Conservation (phyloP, 2,797 vertebrate species). For the Xenentodon cancila region DNA sequence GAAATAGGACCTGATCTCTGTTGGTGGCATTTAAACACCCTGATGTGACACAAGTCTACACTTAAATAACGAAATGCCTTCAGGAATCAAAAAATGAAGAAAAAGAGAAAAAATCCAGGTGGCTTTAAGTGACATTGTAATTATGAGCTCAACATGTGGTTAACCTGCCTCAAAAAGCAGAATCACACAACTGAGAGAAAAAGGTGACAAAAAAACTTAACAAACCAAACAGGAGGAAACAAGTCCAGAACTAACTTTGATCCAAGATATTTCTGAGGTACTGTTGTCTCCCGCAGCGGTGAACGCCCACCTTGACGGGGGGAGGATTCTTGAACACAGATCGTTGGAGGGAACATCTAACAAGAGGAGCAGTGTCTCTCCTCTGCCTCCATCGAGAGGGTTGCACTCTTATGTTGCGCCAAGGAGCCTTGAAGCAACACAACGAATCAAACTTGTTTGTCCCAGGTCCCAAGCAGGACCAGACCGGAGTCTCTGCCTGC, state of each 20-base stretch:
- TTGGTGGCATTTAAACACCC: slow-evolving; percentile 41
- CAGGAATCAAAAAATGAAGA: slow-evolving; percentile 9
- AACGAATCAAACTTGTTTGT: too few relatives aligned
- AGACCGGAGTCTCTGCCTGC: too few relatives aligned
- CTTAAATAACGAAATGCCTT: slow-evolving; percentile 45
- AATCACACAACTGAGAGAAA: slow-evolving; percentile 4
- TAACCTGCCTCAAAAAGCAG: neutral
- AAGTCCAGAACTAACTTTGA: neutral
- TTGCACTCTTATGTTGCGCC: too few relatives aligned
- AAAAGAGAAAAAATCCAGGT: slow-evolving; percentile 6
- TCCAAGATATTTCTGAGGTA: too few relatives aligned
- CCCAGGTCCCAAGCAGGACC: too few relatives aligned
- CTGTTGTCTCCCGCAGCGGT: too few relatives aligned
- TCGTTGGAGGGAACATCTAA: too few relatives aligned
- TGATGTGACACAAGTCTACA: slow-evolving; percentile 47
- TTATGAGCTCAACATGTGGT: slow-evolving; percentile 31
- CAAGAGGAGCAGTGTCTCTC: too few relatives aligned
- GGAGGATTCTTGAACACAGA: too few relatives aligned
- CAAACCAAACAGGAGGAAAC: neutral
- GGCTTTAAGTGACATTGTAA: slow-evolving; percentile 30
- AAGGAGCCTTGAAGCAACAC: too few relatives aligned
- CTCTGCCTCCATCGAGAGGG: too few relatives aligned
- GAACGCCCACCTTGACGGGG: too few relatives aligned
- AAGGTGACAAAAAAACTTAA: neutral
- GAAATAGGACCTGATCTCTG: slow-evolving; percentile 58